These are phyloP conservation scores for Zaprionus nigranus DNA, from an alignment of 1,140 invertebrate genomes.

Conservation along the genomic window DNA sequence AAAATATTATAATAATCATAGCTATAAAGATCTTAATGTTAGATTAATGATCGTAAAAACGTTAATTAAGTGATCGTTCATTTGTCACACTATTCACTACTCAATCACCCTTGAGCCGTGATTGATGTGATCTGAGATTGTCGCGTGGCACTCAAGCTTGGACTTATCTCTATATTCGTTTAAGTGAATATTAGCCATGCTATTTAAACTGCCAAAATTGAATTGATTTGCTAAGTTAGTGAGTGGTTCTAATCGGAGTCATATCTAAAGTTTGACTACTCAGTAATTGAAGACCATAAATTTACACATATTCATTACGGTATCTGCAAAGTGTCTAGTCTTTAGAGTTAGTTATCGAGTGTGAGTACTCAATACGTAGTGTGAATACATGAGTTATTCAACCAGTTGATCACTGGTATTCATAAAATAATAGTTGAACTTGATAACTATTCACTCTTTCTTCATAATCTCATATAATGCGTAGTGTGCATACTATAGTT, in stretches of 20 bases:
- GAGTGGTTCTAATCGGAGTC: background rate
- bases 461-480: background rate
- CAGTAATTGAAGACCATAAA: too few species aligned
- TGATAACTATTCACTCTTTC: background rate
- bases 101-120: constrained; percentile 15
- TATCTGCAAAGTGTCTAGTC: too few species aligned
- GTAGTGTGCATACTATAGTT: background rate
- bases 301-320: too few species aligned
- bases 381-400: too few species aligned
- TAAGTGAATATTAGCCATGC: constrained; percentile 7
- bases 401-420: too few species aligned
- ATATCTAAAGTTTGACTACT: background rate
- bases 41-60: constrained; percentile 39
- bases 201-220: background rate
- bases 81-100: constrained; percentile 31
- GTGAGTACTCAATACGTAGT: too few species aligned
- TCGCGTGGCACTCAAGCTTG: background rate
- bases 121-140: constrained; percentile 25
- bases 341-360: background rate
- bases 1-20: background rate
- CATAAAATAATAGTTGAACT: too few species aligned
- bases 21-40: constrained; percentile 11
- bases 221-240: background rate
- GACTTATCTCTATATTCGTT: background rate
- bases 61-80: constrained; percentile 37